phyloP scores from a whole-genome alignment of 2,113 vertebrate genomes.

The Nyctibius bracteatus region DNA sequence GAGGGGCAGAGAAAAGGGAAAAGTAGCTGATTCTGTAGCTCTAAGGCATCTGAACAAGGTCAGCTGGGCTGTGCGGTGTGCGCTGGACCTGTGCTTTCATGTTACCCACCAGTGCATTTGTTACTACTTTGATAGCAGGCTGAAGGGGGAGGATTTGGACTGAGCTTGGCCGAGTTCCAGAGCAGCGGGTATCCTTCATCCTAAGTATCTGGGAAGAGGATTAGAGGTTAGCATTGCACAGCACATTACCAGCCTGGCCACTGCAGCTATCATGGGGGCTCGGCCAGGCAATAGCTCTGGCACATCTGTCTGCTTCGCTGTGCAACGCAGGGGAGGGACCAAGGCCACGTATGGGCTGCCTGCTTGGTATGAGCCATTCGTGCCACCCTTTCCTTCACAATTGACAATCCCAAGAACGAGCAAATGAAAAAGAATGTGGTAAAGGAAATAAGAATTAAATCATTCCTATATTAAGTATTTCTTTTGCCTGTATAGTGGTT shows the following conservation, averaged over 20 bases:
- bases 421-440: neutral
- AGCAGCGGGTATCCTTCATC: neutral
- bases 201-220: neutral
- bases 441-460: neutral
- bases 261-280: neutral
- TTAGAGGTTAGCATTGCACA: neutral
- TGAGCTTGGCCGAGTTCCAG: neutral
- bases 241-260: neutral
- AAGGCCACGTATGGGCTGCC: rapidly evolving
- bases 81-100: neutral
- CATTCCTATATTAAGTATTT: neutral
- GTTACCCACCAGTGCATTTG: neutral
- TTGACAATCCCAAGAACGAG: neutral
- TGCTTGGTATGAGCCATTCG: rapidly evolving
- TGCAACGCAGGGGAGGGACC: rapidly evolving
- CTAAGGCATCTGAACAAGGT: neutral
- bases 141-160: neutral
- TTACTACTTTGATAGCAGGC: neutral
- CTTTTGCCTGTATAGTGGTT: neutral
- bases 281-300: neutral
- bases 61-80: neutral
- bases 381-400: neutral
- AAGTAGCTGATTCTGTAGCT: no score
- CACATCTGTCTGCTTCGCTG: neutral
- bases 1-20: neutral